phyloP scores from a whole-genome alignment of 2,888 invertebrate species.

The Blastobasis lacticolella region DNA sequence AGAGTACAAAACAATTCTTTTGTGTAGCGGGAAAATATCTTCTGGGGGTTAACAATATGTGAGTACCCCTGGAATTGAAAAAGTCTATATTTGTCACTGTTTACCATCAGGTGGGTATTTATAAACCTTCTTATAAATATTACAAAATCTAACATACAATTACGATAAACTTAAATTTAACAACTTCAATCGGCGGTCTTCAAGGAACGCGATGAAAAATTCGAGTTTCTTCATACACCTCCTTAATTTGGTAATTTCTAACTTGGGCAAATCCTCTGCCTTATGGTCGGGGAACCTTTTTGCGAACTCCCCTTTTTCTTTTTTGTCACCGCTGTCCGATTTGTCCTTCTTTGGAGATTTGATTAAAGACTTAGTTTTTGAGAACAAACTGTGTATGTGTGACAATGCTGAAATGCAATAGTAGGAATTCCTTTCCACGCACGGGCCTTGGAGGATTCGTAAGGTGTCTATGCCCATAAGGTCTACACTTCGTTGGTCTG shows the following conservation, averaged over 20 bases:
- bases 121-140: too few species aligned
- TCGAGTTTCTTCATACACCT: slow-evolving; percentile 79
- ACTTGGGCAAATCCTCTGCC: slow-evolving; percentile 55
- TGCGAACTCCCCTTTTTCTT: slow-evolving; percentile 50
- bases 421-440: slow-evolving; percentile 59
- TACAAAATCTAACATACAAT: too few species aligned
- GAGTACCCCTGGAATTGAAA: too few species aligned
- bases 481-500: slow-evolving; percentile 71
- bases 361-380: slow-evolving; percentile 43
- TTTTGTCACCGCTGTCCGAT: slow-evolving; percentile 18
- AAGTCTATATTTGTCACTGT: too few species aligned
- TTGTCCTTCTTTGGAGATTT: background rate
- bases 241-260: slow-evolving; percentile 70
- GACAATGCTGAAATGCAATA: slow-evolving; percentile 80
- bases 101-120: too few species aligned
- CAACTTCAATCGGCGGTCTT: slow-evolving; percentile 34
- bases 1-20: too few species aligned
- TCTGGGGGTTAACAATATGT: too few species aligned
- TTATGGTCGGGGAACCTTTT: slow-evolving; percentile 74
- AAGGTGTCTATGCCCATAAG: slow-evolving; percentile 76
- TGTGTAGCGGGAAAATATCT: too few species aligned
- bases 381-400: slow-evolving; percentile 75
- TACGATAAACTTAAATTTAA: too few species aligned
- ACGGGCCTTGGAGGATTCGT: slow-evolving; percentile 76
- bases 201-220: slow-evolving; percentile 80